Percentiles rank a stretch among this genome's conserved stretches.
These are phyloP conservation scores for Drosophila carrolli DNA, from an alignment of 1,140 invertebrate species.

Conservation along the genomic window DNA sequence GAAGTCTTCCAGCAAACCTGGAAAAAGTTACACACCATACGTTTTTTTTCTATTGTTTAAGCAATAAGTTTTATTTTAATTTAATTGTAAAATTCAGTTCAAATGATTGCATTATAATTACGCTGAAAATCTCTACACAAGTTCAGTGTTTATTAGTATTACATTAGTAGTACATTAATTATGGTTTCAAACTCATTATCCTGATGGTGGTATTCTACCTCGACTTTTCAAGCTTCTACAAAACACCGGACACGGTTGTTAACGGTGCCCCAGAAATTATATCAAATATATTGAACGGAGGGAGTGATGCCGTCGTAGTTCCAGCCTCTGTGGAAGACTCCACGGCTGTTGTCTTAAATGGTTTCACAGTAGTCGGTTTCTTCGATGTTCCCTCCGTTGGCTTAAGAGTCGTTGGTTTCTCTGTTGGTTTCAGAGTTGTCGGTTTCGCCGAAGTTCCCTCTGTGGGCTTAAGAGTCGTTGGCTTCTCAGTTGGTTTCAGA, in stretches of 20 bases:
- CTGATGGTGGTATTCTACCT: not conserved
- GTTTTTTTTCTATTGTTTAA: conserved; percentile 22
- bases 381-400: not conserved
- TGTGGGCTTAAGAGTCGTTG: not conserved
- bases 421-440: not conserved
- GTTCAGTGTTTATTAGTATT: not conserved
- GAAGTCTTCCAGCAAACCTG: not conserved
- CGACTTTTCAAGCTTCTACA: not conserved
- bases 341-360: not conserved
- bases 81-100: not conserved
- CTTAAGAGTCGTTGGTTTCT: not conserved
- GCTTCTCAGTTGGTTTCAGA: not conserved
- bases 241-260: not conserved
- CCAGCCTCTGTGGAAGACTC: not conserved
- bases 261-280: not conserved
- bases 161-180: not conserved
- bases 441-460: conserved; percentile 1
- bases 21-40: not conserved
- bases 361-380: not conserved
- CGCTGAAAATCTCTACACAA: not conserved
- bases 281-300: conserved; percentile 42
- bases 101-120: not conserved
- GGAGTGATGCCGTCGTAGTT: conserved; percentile 23
- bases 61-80: not conserved
- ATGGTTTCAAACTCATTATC: not conserved